Conservation (phyloP, 2,797 vertebrate genomes). For the Sylvia borin region DNA sequence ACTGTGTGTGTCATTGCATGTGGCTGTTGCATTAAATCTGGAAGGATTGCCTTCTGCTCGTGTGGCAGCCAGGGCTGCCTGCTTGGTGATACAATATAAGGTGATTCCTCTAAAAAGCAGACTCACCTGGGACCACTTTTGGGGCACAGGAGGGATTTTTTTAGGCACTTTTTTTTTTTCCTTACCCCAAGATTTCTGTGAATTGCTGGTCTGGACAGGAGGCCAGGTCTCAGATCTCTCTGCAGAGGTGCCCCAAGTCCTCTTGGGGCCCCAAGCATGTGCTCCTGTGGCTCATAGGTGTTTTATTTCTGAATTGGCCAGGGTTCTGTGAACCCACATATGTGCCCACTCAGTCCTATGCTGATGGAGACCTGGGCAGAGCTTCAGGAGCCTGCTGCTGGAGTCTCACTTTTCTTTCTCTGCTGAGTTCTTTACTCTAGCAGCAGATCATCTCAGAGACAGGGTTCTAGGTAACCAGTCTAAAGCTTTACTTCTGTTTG, state of each 20-base stretch:
- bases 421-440: neutral
- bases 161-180: neutral
- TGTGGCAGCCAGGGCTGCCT: neutral
- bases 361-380: neutral
- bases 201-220: neutral
- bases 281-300: accelerated
- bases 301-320: neutral
- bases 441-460: neutral
- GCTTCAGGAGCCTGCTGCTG: neutral
- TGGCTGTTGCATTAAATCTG: constrained; percentile 57
- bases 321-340: accelerated
- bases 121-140: constrained; percentile 6
- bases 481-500: neutral
- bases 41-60: constrained; percentile 27
- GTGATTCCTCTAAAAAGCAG: neutral
- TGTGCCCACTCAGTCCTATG: accelerated
- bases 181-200: neutral
- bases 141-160: neutral
- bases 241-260: neutral
- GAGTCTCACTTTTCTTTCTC: neutral
- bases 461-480: neutral
- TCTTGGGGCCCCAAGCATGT: neutral
- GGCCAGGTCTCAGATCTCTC: neutral
- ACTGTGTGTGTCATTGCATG: constrained; percentile 52
- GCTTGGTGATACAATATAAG: neutral